phyloP scores from a whole-genome alignment of 1,140 invertebrate species.

The Rhynchophorus ferrugineus region DNA sequence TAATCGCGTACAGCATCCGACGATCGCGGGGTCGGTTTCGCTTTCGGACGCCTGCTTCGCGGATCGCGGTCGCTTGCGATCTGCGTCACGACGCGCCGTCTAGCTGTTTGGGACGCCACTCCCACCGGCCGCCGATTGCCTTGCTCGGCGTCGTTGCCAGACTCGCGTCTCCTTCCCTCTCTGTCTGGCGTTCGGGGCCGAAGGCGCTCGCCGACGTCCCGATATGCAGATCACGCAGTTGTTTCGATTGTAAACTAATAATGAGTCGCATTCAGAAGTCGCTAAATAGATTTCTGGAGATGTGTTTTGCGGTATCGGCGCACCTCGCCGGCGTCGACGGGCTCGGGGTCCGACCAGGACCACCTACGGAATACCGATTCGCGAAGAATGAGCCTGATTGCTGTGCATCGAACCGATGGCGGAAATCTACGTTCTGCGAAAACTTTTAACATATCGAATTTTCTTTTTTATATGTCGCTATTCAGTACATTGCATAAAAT shows the following conservation, averaged over 20 bases:
- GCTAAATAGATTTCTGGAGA: background rate
- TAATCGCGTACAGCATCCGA: background rate
- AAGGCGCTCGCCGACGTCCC: background rate
- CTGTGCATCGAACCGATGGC: too few species aligned
- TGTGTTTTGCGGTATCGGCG: background rate
- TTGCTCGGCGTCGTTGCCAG: conserved; percentile 2
- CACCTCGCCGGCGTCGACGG: too few species aligned
- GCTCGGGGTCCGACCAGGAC: too few species aligned
- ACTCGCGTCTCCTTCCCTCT: background rate
- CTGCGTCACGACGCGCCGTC: conserved; percentile 12
- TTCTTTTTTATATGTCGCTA: too few species aligned
- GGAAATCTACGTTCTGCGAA: too few species aligned
- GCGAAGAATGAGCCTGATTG: too few species aligned
- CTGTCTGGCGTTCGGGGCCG: background rate
- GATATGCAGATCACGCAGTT: background rate
- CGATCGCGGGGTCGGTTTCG: background rate
- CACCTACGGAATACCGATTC: too few species aligned
- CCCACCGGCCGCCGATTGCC: conserved; percentile 12
- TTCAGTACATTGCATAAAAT: too few species aligned
- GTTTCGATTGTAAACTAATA: background rate
- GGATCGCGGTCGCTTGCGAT: conserved; percentile 2
- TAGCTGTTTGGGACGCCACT: conserved; percentile 11
- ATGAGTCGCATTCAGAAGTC: background rate
- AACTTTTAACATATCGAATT: too few species aligned
- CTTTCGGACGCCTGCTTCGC: background rate